Conservation (phyloP, 2,888 invertebrate species). For the Pristionchus japonicus region DNA sequence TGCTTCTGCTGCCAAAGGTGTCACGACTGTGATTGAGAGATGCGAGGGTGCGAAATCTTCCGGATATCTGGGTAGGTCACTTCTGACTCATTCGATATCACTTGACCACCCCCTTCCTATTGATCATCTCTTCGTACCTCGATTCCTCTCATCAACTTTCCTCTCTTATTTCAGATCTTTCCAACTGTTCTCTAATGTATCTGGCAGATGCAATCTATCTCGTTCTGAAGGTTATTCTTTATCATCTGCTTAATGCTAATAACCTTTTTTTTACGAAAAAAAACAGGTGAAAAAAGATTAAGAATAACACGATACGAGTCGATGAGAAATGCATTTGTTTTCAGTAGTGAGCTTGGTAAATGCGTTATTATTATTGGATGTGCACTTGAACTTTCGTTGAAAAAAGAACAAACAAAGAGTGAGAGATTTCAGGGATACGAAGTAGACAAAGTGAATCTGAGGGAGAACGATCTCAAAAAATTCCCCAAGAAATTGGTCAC, state of each 20-base stretch:
- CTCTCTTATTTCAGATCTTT: conserved; percentile 62
- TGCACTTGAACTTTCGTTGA: neutral
- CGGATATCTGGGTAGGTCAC: conserved; percentile 64
- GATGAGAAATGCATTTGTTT: too few species aligned
- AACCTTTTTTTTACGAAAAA: neutral
- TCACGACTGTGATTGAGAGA: conserved; percentile 69
- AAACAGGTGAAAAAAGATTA: neutral
- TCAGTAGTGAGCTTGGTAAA: too few species aligned
- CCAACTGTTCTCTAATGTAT: conserved; percentile 68
- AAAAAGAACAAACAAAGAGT: neutral
- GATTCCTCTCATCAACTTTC: neutral
- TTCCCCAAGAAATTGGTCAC: conserved; percentile 46
- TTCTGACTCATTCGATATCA: neutral
- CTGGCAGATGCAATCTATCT: conserved; percentile 71
- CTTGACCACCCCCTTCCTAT: neutral
- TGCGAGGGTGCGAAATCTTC: conserved; percentile 69
- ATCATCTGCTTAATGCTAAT: neutral
- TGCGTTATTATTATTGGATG: too few species aligned
- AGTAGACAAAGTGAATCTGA: conserved; percentile 51
- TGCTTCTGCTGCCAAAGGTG: conserved; percentile 66
- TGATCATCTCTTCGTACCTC: neutral
- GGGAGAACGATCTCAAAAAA: conserved; percentile 44
- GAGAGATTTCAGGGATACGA: conserved; percentile 45
- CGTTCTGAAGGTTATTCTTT: conserved; percentile 58
- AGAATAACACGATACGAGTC: neutral